Conservation (phyloP, 2,113 vertebrate species). For the Bufo gargarizans region DNA sequence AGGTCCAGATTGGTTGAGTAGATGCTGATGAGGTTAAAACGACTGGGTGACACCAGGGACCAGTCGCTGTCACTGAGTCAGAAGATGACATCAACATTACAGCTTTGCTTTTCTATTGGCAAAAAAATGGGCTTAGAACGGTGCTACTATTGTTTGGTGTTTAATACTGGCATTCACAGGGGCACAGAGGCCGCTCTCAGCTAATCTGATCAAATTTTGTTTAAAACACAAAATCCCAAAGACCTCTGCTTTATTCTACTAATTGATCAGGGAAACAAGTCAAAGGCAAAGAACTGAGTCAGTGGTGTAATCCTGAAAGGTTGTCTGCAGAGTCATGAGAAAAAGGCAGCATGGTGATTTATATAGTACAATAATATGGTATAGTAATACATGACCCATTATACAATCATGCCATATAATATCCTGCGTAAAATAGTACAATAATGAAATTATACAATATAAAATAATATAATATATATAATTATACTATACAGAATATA, state of each 20-base stretch:
- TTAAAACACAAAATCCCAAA: conserved; percentile 66
- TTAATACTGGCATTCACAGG: conserved; percentile 80
- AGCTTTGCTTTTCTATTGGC: conserved; percentile 70
- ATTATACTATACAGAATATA: neutral
- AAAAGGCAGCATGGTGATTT: neutral
- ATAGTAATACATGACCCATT: no score
- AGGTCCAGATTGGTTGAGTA: conserved; percentile 64
- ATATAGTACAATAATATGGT: neutral
- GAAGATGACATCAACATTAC: conserved; percentile 79
- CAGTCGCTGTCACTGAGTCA: conserved; percentile 75
- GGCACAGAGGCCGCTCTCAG: conserved; percentile 67
- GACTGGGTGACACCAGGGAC: conserved; percentile 70
- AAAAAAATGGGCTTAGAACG: conserved; percentile 71
- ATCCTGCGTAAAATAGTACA: neutral
- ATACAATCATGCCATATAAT: neutral
- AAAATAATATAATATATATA: neutral
- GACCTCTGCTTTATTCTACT: conserved; percentile 33
- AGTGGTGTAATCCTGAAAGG: neutral
- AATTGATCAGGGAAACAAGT: conserved; percentile 27
- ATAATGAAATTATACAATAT: neutral
- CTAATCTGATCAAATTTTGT: conserved; percentile 77
- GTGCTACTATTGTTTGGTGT: conserved; percentile 74
- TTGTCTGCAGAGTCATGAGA: neutral
- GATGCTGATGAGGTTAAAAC: conserved; percentile 72
- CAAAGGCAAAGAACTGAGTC: neutral